A percentile compares a stretch with the other conserved stretches of the same genome.
Evolutionary conservation across 2,797 vertebrate species (phyloP).

Genomic region (Enteromius paludinosus): DNA sequence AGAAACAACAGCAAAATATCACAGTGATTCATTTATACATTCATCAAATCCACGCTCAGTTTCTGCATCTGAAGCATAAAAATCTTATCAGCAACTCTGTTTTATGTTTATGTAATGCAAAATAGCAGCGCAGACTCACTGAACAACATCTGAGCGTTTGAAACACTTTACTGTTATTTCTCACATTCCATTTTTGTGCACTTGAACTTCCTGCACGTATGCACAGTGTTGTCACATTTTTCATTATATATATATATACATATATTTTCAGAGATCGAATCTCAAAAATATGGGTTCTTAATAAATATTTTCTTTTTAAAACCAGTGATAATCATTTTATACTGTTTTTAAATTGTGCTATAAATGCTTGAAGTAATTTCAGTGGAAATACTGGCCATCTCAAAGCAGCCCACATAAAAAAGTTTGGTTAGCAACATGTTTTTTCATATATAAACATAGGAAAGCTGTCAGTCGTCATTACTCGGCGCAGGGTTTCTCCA

Average conservation of each 20-base stretch:
- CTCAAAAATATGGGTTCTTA: background rate
- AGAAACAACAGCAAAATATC: slow-evolving; percentile 42
- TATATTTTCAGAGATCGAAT: background rate
- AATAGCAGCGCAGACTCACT: background rate
- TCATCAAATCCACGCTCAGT: slow-evolving; percentile 31
- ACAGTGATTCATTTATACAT: slow-evolving; percentile 56
- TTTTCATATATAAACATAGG: slow-evolving; percentile 14
- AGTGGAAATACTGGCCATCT: slow-evolving; percentile 16
- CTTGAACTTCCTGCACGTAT: background rate
- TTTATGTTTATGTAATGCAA: background rate
- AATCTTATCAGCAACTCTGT: background rate
- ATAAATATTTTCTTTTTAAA: background rate
- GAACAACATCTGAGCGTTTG: slow-evolving; percentile 10
- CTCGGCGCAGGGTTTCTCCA: background rate
- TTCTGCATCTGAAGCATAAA: background rate
- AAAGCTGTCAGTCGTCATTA: slow-evolving; percentile 15
- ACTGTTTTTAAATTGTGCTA: background rate
- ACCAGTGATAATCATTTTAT: background rate
- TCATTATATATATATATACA: background rate
- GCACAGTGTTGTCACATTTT: background rate
- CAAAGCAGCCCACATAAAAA: slow-evolving; percentile 23
- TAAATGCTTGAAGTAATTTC: background rate
- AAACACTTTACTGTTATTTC: background rate
- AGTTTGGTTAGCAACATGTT: background rate
- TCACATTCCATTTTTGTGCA: background rate